phyloP scores from a whole-genome alignment of 2,888 invertebrate genomes.

The Caenorhabditis uteleia region DNA sequence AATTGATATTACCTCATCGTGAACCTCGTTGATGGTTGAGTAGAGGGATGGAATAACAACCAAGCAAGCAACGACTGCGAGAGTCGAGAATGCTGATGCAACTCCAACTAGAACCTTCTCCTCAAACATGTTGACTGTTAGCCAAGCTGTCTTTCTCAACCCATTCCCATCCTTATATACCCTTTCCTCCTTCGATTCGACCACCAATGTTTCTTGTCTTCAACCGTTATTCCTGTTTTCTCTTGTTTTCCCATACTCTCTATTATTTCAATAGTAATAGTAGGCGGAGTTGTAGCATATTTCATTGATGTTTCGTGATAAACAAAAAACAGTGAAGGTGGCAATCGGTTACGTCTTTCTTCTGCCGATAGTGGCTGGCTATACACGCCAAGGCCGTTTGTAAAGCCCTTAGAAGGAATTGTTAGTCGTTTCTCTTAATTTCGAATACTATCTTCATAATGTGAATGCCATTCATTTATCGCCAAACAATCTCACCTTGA shows the following conservation, averaged over 20 bases:
- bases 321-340: too few relatives aligned
- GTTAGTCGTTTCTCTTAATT: too few relatives aligned
- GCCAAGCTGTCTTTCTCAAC: conserved; percentile 19
- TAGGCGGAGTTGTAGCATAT: too few relatives aligned
- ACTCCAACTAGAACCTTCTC: conserved; percentile 54
- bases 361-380: too few relatives aligned
- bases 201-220: not conserved
- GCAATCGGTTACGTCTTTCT: too few relatives aligned
- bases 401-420: too few relatives aligned
- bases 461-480: too few relatives aligned
- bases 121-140: conserved; percentile 41
- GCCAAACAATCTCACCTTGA: too few relatives aligned
- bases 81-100: conserved; percentile 43
- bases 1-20: conserved; percentile 46
- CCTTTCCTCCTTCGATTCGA: not conserved
- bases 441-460: too few relatives aligned
- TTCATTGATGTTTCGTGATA: too few relatives aligned
- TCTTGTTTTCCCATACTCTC: conserved; percentile 9
- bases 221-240: conserved; percentile 4
- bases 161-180: conserved; percentile 22
- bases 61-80: conserved; percentile 59
- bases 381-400: too few relatives aligned
- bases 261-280: conserved; percentile 23
- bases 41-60: conserved; percentile 62
- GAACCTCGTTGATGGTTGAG: conserved; percentile 60